Base-by-base conservation (phyloP, 1,140 invertebrate genomes). In the Hylaeus anthracinus region DNA sequence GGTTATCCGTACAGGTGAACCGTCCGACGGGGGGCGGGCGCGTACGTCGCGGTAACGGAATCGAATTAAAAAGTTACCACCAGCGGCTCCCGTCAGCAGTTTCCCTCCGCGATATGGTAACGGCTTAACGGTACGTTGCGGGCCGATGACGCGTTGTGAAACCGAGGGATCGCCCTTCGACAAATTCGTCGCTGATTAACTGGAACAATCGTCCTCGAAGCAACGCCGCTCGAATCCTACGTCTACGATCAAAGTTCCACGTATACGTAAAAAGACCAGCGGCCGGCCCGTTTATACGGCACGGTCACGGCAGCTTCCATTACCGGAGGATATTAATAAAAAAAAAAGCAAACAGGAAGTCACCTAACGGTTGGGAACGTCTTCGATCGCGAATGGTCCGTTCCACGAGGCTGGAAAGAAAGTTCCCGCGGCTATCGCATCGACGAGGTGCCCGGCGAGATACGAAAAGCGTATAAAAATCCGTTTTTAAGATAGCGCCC, bases 41-140 rank as follows among this genome's bases (percentile, higher is more conserved):
- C 0, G 45, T 26, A 6, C 39, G 9, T 43, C 75, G 72, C 84
- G 76, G 81, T 83, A 79, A 86, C 84, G 76, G 69, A 86, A 86
- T 86, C 58, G 84, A 86, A 86, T 86, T 86, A 86, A 86, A 26
- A 86, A 86, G 85, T 86, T 86, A 76, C 63, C 67, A 78, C 26
- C 61, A 48, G 45, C 45, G 72, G 60, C 69, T 58, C 55, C 74
- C 15, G 67, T 26, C 79, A 75, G 72, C 80, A 70, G 69, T 82
- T 85, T 78, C 79, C 72, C 66, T 63, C 72, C 78, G 75, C 78
- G 39, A 37, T 26, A 26, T 64, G 85, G 67, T 72, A 79, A 82
- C 75, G 58, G 72, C 72, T 82, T 86, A 79, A 69, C 75, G 39
- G 71, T 72, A 82, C 65, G 58, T 85, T 74, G 75, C 79, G 74